These are phyloP conservation scores for Thyatira batis DNA, from an alignment of 2,888 invertebrate genomes.

Conservation along the genomic window DNA sequence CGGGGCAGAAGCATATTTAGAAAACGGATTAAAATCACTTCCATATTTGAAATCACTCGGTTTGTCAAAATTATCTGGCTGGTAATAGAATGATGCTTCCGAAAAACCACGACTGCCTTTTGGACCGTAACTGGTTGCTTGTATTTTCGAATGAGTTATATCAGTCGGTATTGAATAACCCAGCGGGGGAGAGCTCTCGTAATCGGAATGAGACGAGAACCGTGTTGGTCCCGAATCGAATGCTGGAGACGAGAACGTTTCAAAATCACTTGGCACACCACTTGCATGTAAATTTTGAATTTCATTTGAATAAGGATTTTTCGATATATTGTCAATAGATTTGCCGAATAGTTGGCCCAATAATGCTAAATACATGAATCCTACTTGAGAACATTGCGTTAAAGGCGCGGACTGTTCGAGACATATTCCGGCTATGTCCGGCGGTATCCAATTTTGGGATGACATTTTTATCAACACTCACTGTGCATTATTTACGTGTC, in stretches of 20 bases:
- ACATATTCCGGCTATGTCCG: constrained; percentile 81
- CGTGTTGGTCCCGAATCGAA: constrained; percentile 4
- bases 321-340: constrained; percentile 61
- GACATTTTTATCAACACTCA: constrained; percentile 43
- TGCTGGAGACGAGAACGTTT: constrained; percentile 9
- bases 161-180: neutral
- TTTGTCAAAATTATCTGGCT: constrained; percentile 32
- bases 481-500: constrained; percentile 14
- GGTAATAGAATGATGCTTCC: constrained; percentile 41
- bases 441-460: constrained; percentile 76
- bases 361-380: constrained; percentile 82
- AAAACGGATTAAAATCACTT: constrained; percentile 23
- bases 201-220: neutral
- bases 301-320: constrained; percentile 23
- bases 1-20: constrained; percentile 19
- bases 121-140: constrained; percentile 40
- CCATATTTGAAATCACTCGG: constrained; percentile 28
- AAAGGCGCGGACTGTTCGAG: constrained; percentile 72
- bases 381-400: constrained; percentile 83
- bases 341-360: constrained; percentile 81
- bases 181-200: neutral
- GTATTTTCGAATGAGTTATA: constrained; percentile 14
- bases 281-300: constrained; percentile 4
- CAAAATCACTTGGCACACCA: constrained; percentile 14
- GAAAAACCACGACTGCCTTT: constrained; percentile 42